Conservation (phyloP, 2,113 vertebrate species). For the Dinomys branickii region DNA sequence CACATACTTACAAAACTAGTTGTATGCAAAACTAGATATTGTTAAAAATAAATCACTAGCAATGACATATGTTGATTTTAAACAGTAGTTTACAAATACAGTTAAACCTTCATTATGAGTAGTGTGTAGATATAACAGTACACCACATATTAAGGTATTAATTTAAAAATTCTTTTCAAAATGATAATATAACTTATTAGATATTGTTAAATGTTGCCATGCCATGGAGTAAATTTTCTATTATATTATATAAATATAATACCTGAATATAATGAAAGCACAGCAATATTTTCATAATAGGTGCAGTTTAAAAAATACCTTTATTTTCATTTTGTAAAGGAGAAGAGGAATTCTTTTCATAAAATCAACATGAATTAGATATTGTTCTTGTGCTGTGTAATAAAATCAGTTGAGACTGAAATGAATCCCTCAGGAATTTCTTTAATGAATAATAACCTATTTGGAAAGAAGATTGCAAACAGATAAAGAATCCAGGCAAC, state of each 20-base stretch:
- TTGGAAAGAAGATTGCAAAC: constrained; percentile 56
- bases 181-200: neutral
- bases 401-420: constrained; percentile 69
- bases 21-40: neutral
- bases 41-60: neutral
- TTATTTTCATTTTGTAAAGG: constrained; percentile 73
- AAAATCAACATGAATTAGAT: constrained; percentile 79
- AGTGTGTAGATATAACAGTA: neutral
- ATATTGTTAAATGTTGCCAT: neutral
- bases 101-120: neutral
- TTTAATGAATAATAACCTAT: constrained; percentile 73
- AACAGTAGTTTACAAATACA: neutral
- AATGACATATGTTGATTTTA: neutral
- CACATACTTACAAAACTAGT: neutral
- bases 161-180: neutral
- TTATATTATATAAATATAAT: too few species aligned
- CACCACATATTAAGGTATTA: neutral
- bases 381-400: constrained; percentile 69
- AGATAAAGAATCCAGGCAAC: constrained; percentile 49
- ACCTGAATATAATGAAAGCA: neutral
- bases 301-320: neutral
- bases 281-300: constrained; percentile 47
- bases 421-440: constrained; percentile 32
- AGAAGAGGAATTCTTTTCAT: constrained; percentile 65
- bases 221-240: neutral